Percentiles rank a stretch among this genome's conserved stretches.
Conservation (phyloP, 2,888 invertebrate species). For the Onthophagus sagittarius region DNA sequence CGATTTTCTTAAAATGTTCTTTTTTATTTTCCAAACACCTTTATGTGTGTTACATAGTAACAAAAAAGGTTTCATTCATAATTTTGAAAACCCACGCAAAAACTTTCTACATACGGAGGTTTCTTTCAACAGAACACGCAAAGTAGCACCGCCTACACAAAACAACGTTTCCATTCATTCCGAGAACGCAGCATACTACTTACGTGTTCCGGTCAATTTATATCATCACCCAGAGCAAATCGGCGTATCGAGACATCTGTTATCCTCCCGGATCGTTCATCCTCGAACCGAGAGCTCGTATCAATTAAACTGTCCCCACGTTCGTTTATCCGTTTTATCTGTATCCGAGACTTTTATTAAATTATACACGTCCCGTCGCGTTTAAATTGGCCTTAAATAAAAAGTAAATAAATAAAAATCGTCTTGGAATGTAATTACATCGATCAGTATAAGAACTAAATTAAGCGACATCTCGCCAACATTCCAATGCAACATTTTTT, state of each 20-base stretch:
- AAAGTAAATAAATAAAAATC: background rate
- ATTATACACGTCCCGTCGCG: background rate
- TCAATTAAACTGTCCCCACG: background rate
- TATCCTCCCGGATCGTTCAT: background rate
- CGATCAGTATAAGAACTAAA: background rate
- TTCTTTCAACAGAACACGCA: background rate
- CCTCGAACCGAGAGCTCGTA: background rate
- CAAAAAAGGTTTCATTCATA: background rate
- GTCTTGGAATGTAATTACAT: background rate
- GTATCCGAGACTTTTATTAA: background rate
- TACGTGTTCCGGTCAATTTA: background rate
- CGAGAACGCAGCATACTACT: background rate
- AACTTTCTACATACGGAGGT: background rate
- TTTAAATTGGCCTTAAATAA: background rate
- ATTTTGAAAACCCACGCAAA: background rate
- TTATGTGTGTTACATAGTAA: background rate
- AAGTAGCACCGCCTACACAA: background rate
- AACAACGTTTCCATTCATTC: background rate
- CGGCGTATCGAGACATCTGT: background rate
- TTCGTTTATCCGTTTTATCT: background rate
- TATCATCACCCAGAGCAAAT: background rate
- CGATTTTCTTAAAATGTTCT: background rate
- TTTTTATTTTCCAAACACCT: too few species aligned
- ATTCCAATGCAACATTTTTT: background rate
- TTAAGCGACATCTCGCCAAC: background rate